These are phyloP conservation scores for Drosophila limbata DNA, from an alignment of 2,888 invertebrate species.

Conservation along the genomic window DNA sequence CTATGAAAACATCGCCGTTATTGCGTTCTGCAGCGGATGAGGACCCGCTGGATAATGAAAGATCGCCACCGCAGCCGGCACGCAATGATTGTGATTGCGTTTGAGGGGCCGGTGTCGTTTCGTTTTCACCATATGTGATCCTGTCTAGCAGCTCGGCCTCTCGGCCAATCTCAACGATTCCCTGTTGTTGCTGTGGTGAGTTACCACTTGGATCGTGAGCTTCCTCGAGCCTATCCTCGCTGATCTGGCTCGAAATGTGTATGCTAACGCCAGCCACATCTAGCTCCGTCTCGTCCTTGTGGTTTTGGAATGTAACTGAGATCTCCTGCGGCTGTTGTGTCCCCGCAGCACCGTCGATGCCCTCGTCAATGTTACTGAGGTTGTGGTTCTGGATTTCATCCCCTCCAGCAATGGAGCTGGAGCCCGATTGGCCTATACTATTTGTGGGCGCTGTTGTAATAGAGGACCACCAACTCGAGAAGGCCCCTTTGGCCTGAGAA, in stretches of 20 bases:
- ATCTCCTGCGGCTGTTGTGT: constrained; percentile 64
- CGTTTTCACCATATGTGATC: constrained; percentile 24
- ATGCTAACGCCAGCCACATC: constrained; percentile 77
- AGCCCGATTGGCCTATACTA: constrained; percentile 22
- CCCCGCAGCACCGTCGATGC: constrained; percentile 41
- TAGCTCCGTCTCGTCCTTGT: constrained; percentile 62
- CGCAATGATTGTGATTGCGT: constrained; percentile 42
- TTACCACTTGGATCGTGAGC: constrained; percentile 34
- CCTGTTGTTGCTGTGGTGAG: constrained; percentile 61
- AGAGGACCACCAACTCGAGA: constrained; percentile 94
- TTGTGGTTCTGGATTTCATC: constrained; percentile 25
- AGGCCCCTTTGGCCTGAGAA: constrained; percentile 93
- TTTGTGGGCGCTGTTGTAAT: constrained; percentile 87
- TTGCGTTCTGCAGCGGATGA: constrained; percentile 52
- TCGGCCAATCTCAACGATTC: constrained; percentile 84
- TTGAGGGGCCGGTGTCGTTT: constrained; percentile 9
- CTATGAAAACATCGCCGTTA: constrained; percentile 71
- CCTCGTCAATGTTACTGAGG: constrained; percentile 40
- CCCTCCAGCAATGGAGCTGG: constrained; percentile 22
- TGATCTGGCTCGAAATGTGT: constrained; percentile 65
- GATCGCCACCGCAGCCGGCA: constrained; percentile 58
- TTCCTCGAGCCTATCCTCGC: constrained; percentile 59
- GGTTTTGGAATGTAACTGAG: constrained; percentile 82
- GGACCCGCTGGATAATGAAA: constrained; percentile 24
- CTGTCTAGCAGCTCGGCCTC: constrained; percentile 84